Conservation (phyloP, 2,113 vertebrate genomes). For the Climacteris rufus region DNA sequence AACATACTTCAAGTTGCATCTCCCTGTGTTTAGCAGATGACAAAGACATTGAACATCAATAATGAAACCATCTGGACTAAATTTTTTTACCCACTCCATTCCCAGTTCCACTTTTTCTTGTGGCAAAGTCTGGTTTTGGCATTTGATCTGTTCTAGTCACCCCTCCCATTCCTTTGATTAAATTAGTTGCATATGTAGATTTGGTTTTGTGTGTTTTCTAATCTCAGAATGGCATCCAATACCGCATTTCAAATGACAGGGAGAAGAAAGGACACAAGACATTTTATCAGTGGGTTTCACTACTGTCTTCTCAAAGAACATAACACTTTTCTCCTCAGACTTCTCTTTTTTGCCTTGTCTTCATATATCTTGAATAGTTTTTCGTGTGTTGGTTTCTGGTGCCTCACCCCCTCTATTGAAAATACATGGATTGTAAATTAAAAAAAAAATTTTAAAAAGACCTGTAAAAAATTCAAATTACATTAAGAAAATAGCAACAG, state of each 20-base stretch:
- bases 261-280: not conserved
- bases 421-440: not conserved
- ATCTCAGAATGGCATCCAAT: not conserved
- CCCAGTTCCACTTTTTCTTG: conserved; percentile 23
- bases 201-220: not conserved
- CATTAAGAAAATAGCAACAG: conserved; percentile 3
- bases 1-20: not conserved
- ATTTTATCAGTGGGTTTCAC: not conserved
- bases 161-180: not conserved
- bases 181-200: conserved; percentile 29
- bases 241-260: not conserved
- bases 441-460: not conserved
- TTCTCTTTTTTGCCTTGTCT: not conserved
- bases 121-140: conserved; percentile 15
- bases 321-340: not conserved
- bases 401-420: not conserved
- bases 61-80: conserved; percentile 1
- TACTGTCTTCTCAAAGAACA: not conserved
- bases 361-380: not conserved
- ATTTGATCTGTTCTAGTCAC: conserved; percentile 20
- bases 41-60: not conserved
- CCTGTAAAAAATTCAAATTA: not conserved
- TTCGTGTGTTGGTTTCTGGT: not conserved
- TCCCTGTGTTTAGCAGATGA: conserved; percentile 14
- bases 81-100: not conserved